Base-by-base conservation (phyloP, 1,140 invertebrate genomes). In the Drosophila carrolli region DNA sequence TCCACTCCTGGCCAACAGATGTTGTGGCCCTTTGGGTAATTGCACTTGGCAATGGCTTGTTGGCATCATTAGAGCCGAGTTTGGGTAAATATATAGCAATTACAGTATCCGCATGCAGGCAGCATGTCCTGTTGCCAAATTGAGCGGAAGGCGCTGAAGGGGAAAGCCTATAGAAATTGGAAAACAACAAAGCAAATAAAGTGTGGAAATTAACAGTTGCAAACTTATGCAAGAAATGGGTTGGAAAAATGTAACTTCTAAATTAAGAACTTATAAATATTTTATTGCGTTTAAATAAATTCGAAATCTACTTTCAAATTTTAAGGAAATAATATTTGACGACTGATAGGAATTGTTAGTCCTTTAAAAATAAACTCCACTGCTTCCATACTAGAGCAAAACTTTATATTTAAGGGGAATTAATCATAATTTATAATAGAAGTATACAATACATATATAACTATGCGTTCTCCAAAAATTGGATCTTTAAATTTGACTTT, bases 121-220 rank as follows among this genome's bases (percentile, higher is more conserved):
- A 23, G 48, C 6, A 62, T 80, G 72, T 88, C 76, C 83, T 88
- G 63, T 67, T 79, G 84, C 76, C 84, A 82, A 88, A 88, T 88
- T 83, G 84, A 66, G 75, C 60, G 83, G 67, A 88, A 85, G 75
- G 71, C 61, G 74, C 66, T 32, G 29, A 32, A 40, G 35, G 41
- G 32, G 16, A 51, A 63, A 44, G 59, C 10, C 37, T 10, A 44
- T 35, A 14, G 19, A 72, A 23, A 75, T 58, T 43, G 41, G 11
- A 61, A 74, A 56, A 35, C 16, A 13, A 53, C 19, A 53, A 54
- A 40, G 19, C 29, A 51, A 53, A 55, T 50, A 8, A 6, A 19
- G 29, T 10, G 9, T 1, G 19, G 23, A 32, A 65, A 47, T 29
- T 48, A 48, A 44, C 10, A 41, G 55, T 7, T 8, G 29, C 29